phyloP scores from a whole-genome alignment of 2,888 invertebrate genomes.

The Bembecia ichneumoniformis region DNA sequence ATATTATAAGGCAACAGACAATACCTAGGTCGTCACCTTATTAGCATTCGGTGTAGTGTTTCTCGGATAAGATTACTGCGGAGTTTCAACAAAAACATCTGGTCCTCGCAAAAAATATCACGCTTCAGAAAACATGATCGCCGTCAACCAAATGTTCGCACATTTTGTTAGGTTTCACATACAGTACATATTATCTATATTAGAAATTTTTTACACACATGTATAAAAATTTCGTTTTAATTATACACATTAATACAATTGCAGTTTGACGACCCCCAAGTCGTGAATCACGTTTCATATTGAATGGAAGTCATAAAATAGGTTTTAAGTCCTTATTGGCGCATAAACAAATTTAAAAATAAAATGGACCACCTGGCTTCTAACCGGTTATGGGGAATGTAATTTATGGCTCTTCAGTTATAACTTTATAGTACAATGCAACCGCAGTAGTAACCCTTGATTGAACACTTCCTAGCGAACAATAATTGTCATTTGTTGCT shows the following conservation, averaged over 20 bases:
- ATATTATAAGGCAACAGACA: constrained; percentile 1
- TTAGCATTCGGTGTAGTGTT: constrained; percentile 26
- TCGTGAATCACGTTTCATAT: constrained; percentile 46
- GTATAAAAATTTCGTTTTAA: too few relatives aligned
- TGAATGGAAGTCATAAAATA: constrained; percentile 59
- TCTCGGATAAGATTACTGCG: constrained; percentile 44
- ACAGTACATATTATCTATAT: too few relatives aligned
- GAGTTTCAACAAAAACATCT: constrained; percentile 53
- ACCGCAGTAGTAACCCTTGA: constrained; percentile 67
- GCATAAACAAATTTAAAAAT: constrained; percentile 58
- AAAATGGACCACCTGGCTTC: constrained; percentile 60
- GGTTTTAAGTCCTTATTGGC: constrained; percentile 54
- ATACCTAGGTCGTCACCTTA: constrained; percentile 18
- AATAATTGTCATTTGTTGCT: constrained; percentile 29
- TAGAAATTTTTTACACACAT: too few relatives aligned
- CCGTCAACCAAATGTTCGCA: constrained; percentile 18
- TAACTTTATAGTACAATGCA: constrained; percentile 37
- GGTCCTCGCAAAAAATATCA: constrained; percentile 56
- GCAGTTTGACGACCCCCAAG: constrained; percentile 9
- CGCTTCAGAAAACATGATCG: constrained; percentile 52
- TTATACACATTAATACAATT: too few relatives aligned
- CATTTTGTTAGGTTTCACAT: neutral
- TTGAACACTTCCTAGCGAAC: constrained; percentile 40
- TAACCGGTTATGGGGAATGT: constrained; percentile 41
- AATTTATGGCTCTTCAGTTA: constrained; percentile 50